A percentile compares a stretch with the other conserved stretches of the same genome.
These are phyloP conservation scores for Cerastoderma edule DNA, from an alignment of 2,888 invertebrate genomes.

Conservation along the genomic window DNA sequence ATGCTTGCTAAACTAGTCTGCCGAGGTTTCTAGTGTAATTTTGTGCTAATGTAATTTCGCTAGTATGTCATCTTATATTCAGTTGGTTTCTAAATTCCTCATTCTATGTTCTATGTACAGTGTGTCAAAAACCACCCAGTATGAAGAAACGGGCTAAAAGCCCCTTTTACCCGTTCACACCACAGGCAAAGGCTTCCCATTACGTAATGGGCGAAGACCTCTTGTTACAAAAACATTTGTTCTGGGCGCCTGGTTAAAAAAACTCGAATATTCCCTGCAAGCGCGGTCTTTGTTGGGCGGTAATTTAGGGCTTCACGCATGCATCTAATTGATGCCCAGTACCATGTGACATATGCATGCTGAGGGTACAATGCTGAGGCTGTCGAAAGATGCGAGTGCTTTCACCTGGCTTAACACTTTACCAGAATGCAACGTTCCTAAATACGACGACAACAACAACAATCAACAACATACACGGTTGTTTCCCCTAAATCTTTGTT, in stretches of 20 bases:
- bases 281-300: slow-evolving; percentile 17
- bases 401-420: no score
- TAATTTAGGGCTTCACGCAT: slow-evolving; percentile 20
- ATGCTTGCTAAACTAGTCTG: neutral
- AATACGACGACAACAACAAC: no score
- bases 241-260: neutral
- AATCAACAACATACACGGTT: no score
- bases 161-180: slow-evolving; percentile 1
- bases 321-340: slow-evolving; percentile 12
- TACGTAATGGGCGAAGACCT: slow-evolving; percentile 13
- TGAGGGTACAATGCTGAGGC: no score
- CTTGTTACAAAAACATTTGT: slow-evolving; percentile 24
- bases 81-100: no score
- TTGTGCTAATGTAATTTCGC: neutral
- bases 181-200: neutral
- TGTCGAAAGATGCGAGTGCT: no score
- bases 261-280: neutral
- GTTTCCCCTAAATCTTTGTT: no score
- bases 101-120: no score
- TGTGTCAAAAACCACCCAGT: neutral
- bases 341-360: slow-evolving; percentile 19
- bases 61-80: neutral
- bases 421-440: no score
- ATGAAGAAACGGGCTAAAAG: neutral
- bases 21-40: neutral